Evolutionary conservation across 1,140 invertebrate species (phyloP).

Genomic region (Asobara japonica): DNA sequence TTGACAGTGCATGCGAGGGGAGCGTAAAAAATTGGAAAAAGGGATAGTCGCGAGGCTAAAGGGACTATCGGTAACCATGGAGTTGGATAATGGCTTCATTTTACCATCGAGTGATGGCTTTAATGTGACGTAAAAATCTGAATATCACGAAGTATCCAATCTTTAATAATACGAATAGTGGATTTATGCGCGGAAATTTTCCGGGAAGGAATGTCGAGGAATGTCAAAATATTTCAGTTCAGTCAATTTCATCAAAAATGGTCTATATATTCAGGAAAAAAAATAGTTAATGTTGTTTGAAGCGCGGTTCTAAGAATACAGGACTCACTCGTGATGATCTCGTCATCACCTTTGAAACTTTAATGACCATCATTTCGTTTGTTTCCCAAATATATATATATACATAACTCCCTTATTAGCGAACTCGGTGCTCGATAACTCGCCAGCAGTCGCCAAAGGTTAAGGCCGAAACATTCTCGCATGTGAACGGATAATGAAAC

Average conservation of each 20-base stretch:
- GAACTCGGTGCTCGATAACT: background rate
- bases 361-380: background rate
- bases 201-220: background rate
- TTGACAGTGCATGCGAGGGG: background rate
- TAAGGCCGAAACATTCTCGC: background rate
- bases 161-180: background rate
- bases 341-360: background rate
- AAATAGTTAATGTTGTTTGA: background rate
- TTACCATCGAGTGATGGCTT: background rate
- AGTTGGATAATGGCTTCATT: background rate
- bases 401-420: background rate
- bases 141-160: background rate
- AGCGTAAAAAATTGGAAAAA: background rate
- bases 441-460: background rate
- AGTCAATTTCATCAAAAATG: background rate
- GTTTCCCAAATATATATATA: no score
- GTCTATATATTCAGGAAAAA: background rate
- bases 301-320: background rate
- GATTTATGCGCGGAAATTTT: background rate
- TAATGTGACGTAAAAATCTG: background rate
- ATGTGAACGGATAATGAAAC: slow-evolving; percentile 5
- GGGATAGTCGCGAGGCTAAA: background rate
- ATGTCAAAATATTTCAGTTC: background rate
- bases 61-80: background rate
- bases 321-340: background rate